Conservation (phyloP, 2,888 invertebrate genomes). For the Rugalucina vietnamica region DNA sequence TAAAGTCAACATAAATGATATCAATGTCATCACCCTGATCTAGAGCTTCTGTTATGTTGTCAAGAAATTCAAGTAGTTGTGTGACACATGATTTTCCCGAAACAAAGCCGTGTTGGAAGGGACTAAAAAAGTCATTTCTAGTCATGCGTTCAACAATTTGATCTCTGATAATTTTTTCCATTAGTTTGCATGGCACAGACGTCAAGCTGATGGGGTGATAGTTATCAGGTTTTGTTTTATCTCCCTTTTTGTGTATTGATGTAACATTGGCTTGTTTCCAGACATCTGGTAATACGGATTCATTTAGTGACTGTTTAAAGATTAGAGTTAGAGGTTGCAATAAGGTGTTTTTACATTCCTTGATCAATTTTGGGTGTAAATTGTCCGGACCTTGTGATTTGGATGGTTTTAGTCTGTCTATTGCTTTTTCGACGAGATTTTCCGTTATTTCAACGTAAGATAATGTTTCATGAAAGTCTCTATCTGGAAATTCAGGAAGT, state of each 20-base stretch:
- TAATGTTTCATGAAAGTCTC: not conserved
- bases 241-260: conserved; percentile 10
- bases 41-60: conserved; percentile 23
- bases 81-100: not conserved
- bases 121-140: not conserved
- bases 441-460: not conserved
- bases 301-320: conserved; percentile 11
- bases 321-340: not conserved
- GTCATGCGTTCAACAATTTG: conserved; percentile 10
- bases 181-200: conserved; percentile 15
- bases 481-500: conserved; percentile 6
- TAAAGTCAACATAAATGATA: too few relatives aligned
- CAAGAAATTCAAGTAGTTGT: conserved; percentile 18
- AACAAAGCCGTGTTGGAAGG: conserved; percentile 25
- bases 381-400: conserved; percentile 14
- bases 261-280: conserved; percentile 34
- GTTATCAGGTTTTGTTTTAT: conserved; percentile 5
- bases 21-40: too few relatives aligned
- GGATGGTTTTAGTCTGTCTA: not conserved
- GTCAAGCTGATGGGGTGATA: conserved; percentile 34
- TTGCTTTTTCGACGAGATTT: not conserved
- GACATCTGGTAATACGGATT: conserved; percentile 9
- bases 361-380: conserved; percentile 19
- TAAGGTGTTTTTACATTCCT: not conserved
- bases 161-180: conserved; percentile 21